Evolutionary conservation across 2,113 vertebrate genomes (phyloP).

Genomic region (Cyphomyrus plagiostoma): DNA sequence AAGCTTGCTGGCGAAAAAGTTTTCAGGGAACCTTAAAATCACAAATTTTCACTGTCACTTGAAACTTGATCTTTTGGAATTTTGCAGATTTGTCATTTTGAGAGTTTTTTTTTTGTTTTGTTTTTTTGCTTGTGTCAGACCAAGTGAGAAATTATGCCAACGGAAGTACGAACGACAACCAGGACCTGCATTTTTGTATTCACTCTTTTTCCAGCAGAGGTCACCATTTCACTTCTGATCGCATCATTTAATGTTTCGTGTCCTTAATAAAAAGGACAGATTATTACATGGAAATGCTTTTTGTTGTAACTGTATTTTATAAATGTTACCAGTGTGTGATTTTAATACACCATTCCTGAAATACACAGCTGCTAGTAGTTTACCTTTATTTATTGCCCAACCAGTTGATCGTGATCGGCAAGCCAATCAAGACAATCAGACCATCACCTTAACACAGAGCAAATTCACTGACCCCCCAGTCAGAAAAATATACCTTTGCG

Average conservation of each 20-base stretch:
- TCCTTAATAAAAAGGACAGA: background rate
- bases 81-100: background rate
- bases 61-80: background rate
- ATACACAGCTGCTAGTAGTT: background rate
- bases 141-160: background rate
- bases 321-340: background rate
- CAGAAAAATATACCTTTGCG: background rate
- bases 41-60: too few relatives aligned
- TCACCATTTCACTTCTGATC: conserved; percentile 48
- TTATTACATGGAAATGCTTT: background rate
- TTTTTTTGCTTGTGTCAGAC: background rate
- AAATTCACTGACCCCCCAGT: background rate
- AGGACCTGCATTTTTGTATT: background rate
- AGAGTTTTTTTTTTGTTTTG: background rate
- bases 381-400: background rate
- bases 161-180: background rate
- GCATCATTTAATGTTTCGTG: background rate
- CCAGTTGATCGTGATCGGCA: background rate
- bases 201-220: conserved; percentile 53
- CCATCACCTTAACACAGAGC: background rate
- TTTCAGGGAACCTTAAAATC: background rate
- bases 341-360: background rate
- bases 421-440: background rate
- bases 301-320: background rate
- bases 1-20: background rate